Evolutionary conservation across 2,113 vertebrate genomes (phyloP).

Genomic region (Oryzias melastigma): DNA sequence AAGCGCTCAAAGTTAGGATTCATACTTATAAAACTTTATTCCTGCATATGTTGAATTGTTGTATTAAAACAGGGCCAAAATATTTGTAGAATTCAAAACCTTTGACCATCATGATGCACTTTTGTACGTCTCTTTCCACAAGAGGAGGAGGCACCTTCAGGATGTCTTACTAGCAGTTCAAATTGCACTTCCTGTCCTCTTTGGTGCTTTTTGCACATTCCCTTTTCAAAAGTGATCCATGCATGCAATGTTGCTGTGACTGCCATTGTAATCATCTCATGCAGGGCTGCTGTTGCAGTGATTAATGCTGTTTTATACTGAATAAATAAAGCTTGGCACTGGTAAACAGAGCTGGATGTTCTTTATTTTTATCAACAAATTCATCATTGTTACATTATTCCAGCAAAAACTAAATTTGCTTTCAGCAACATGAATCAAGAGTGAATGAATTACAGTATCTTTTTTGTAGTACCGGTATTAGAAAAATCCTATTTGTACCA

Average conservation of each 20-base stretch:
- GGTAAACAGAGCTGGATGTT: background rate
- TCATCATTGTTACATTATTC: background rate
- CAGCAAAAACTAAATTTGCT: no score
- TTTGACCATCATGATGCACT: conserved; percentile 41
- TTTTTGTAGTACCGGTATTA: no score
- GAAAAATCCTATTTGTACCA: no score
- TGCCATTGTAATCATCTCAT: conserved; percentile 40
- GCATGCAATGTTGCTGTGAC: conserved; percentile 38
- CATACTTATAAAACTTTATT: conserved; percentile 10
- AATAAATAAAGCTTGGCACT: conserved; percentile 55
- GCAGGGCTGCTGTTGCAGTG: conserved; percentile 24
- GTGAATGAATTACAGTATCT: no score
- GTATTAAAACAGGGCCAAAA: conserved; percentile 8
- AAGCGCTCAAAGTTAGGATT: background rate
- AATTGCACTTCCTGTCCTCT: conserved; percentile 49
- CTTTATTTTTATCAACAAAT: background rate
- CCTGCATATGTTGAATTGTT: background rate
- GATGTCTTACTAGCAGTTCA: conserved; percentile 23
- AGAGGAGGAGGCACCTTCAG: conserved; percentile 17
- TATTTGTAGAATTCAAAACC: conserved; percentile 2
- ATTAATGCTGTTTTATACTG: conserved; percentile 48
- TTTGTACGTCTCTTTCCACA: conserved; percentile 37
- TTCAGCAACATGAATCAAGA: no score
- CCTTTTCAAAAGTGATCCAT: conserved; percentile 45
- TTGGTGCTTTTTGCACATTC: conserved; percentile 48